Percentiles rank a stretch among this genome's conserved stretches.
These are phyloP conservation scores for Machaerirhynchus nigripectus DNA, from an alignment of 2,113 vertebrate genomes.

Conservation along the genomic window DNA sequence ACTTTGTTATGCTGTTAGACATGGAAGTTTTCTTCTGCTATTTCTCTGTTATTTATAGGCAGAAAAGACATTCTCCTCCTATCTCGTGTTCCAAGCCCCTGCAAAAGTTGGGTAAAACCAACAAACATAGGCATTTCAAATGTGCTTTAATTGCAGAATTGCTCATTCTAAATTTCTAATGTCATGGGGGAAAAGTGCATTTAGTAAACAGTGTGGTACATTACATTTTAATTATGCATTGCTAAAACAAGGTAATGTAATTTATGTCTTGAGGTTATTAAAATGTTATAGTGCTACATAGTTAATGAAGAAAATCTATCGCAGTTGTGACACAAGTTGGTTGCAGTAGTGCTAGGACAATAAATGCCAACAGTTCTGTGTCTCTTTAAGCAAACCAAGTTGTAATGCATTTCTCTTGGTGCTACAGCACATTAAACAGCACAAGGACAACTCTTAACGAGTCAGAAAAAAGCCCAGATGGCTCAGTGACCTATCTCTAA, in stretches of 20 bases:
- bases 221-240: neutral
- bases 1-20: neutral
- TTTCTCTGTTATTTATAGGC: neutral
- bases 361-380: neutral
- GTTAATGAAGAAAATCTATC: neutral
- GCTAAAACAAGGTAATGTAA: neutral
- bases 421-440: neutral
- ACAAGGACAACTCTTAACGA: neutral
- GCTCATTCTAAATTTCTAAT: neutral
- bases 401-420: neutral
- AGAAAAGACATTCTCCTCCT: neutral
- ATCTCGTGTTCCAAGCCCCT: neutral
- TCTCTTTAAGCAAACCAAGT: neutral
- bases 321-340: neutral
- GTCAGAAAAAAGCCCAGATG: neutral
- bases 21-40: neutral
- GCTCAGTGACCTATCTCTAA: neutral
- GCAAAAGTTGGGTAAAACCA: neutral
- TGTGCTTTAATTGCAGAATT: neutral
- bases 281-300: neutral
- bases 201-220: neutral
- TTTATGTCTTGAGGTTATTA: neutral
- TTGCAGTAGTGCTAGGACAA: neutral
- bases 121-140: neutral
- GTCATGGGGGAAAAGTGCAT: accelerated